Evolutionary conservation across 2,113 vertebrate species (phyloP).

Genomic region (Tragulus kanchil): DNA sequence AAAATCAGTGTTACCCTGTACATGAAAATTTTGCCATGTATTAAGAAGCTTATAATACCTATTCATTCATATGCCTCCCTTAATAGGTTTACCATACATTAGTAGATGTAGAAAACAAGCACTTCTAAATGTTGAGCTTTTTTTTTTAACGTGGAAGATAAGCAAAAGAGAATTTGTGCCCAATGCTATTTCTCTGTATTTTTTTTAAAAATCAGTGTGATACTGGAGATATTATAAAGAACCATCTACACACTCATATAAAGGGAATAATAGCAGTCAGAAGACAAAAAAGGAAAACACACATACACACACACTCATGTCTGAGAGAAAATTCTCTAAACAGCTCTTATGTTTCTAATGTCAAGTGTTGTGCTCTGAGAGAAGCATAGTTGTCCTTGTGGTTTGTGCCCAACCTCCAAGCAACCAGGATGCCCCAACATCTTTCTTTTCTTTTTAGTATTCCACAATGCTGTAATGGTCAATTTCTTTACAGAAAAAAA

Average conservation of each 20-base stretch:
- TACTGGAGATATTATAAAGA: not conserved
- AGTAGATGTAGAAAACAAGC: not conserved
- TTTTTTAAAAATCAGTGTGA: not conserved
- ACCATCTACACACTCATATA: not conserved
- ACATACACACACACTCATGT: no score
- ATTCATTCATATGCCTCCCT: not conserved
- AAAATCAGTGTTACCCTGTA: not conserved
- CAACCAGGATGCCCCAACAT: not conserved
- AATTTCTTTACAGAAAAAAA: not conserved
- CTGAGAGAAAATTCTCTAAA: not conserved
- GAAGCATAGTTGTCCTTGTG: not conserved
- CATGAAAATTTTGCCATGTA: not conserved
- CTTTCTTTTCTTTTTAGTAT: not conserved
- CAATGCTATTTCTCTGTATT: not conserved
- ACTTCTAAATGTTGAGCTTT: not conserved
- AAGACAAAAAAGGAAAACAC: not conserved
- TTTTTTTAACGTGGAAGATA: not conserved
- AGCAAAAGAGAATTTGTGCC: not conserved
- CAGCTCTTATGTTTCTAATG: not conserved
- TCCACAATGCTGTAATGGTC: not conserved
- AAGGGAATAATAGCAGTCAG: not conserved
- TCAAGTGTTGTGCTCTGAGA: not conserved
- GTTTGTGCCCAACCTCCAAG: not conserved
- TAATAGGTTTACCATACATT: not conserved
- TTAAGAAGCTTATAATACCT: not conserved